Conservation (phyloP, 2,797 vertebrate species). For the Macropodus opercularis region DNA sequence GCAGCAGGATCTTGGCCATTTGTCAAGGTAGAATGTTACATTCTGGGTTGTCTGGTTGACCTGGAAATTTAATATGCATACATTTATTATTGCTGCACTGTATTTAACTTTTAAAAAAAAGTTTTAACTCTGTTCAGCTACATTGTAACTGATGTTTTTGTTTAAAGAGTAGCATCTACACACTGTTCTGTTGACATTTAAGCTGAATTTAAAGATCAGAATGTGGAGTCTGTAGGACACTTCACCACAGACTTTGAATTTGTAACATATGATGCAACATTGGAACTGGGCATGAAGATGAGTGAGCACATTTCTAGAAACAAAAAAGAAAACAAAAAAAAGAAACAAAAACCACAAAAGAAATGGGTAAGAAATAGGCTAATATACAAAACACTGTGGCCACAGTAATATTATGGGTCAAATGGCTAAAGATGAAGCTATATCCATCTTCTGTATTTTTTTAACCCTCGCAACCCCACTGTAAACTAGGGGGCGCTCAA, state of each 20-base stretch:
- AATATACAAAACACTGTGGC: constrained; percentile 7
- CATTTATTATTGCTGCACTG: not conserved
- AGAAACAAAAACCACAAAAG: no score
- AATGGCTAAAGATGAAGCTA: not conserved
- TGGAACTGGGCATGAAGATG: not conserved
- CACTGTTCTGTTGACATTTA: no score
- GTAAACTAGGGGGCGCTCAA: no score
- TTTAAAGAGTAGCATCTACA: no score
- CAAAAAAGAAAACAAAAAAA: no score
- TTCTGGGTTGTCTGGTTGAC: constrained; percentile 39
- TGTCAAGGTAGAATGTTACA: constrained; percentile 54
- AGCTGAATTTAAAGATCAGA: not conserved
- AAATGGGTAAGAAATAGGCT: constrained; percentile 39
- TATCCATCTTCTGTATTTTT: no score
- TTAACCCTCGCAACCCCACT: no score
- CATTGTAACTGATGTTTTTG: no score
- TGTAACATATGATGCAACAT: no score
- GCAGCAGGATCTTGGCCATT: constrained; percentile 72
- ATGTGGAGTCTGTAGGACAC: not conserved
- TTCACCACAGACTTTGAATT: not conserved
- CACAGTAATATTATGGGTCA: constrained; percentile 39
- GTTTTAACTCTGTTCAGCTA: no score
- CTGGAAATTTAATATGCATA: constrained; percentile 33
- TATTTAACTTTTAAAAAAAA: no score
- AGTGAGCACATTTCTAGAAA: not conserved